Evolutionary conservation across 37 sponge, comb jelly and placozoan genomes (phyloP).

Genomic region (Bolinopsis microptera): DNA sequence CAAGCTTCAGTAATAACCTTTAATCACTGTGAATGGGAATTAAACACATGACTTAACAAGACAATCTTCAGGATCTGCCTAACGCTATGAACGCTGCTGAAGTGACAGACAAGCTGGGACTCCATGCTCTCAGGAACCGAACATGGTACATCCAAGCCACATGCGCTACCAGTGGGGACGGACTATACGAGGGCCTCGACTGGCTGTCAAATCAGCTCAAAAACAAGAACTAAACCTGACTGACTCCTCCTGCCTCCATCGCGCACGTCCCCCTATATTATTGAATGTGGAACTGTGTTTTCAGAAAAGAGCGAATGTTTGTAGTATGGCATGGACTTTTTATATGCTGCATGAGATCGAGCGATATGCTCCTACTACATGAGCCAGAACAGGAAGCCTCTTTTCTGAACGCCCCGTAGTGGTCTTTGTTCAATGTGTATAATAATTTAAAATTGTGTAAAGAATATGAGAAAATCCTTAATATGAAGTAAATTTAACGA

Average conservation of each 20-base stretch:
- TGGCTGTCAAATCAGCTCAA: constrained; percentile 88
- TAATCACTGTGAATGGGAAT: no score
- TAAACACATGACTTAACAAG: no score
- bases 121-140: constrained; percentile 81
- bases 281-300: not conserved
- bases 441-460: not conserved
- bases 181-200: constrained; percentile 98
- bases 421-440: not conserved
- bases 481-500: not conserved
- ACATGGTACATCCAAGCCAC: constrained; percentile 99
- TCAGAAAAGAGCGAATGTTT: not conserved
- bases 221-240: not conserved
- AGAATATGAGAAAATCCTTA: not conserved
- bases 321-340: not conserved
- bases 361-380: not conserved
- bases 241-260: not conserved
- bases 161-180: constrained; percentile 98
- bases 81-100: constrained; percentile 99
- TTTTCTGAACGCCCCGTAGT: not conserved
- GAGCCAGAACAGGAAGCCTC: not conserved
- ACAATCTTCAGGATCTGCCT: constrained; percentile 89
- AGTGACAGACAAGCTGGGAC: constrained; percentile 95
- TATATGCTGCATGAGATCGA: not conserved
- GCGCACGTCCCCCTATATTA: not conserved
- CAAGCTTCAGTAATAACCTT: no score